phyloP scores from a whole-genome alignment of 2,113 vertebrate genomes.

The Bambusicola thoracicus region DNA sequence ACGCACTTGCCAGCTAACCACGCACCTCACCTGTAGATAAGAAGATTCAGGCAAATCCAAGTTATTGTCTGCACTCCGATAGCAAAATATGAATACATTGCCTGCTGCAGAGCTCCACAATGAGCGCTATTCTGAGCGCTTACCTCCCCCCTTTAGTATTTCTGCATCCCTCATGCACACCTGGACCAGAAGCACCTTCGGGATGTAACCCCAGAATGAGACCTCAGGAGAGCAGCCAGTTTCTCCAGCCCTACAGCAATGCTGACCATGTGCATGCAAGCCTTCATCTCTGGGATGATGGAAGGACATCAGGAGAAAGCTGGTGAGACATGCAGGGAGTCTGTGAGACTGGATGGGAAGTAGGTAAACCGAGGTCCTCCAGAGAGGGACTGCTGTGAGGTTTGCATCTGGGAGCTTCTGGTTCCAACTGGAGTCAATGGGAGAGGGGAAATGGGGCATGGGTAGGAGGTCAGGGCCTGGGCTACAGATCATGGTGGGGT shows the following conservation, averaged over 20 bases:
- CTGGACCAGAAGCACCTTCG: not conserved
- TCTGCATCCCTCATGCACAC: not conserved
- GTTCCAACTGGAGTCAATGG: not conserved
- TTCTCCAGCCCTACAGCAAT: rapidly evolving
- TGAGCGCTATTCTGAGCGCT: not conserved
- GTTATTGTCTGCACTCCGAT: not conserved
- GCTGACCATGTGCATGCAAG: not conserved
- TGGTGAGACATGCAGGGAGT: not conserved
- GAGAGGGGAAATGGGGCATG: not conserved
- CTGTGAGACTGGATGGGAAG: not conserved
- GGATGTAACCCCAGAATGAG: not conserved
- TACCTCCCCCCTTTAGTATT: not conserved
- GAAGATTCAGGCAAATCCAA: not conserved
- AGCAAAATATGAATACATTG: not conserved
- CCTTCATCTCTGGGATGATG: not conserved
- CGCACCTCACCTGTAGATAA: not conserved
- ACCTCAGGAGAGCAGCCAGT: not conserved
- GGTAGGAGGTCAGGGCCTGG: not conserved
- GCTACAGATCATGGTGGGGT: not conserved
- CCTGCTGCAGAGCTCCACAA: rapidly evolving
- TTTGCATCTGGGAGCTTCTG: not conserved
- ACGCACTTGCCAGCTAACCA: not conserved
- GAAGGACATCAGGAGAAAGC: not conserved
- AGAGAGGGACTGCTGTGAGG: not conserved
- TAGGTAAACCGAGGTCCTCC: not conserved